Evolutionary conservation across 2,797 vertebrate genomes (phyloP).

Genomic region (Sebastolobus alascanus): DNA sequence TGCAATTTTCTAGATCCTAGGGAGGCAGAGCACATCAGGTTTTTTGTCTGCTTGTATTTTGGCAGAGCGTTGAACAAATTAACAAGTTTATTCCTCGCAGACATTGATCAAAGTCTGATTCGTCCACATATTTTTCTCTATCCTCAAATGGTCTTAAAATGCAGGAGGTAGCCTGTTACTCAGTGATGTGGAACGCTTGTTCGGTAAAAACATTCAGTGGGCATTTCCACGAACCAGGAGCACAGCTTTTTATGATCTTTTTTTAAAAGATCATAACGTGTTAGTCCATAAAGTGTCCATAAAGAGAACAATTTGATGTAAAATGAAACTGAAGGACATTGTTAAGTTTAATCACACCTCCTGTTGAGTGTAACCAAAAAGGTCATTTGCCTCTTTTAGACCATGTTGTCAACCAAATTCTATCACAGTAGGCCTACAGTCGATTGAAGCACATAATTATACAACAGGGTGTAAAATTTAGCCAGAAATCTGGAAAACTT

Average conservation of each 20-base stretch:
- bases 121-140: not conserved
- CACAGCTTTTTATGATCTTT: not conserved
- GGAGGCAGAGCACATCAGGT: not conserved
- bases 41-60: constrained; percentile 6
- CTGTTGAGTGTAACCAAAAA: constrained; percentile 28
- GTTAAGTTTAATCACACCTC: constrained; percentile 36
- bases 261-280: not conserved
- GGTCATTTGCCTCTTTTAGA: constrained; percentile 18
- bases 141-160: constrained; percentile 32
- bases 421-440: not conserved
- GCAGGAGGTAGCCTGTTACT: constrained; percentile 25
- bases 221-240: constrained; percentile 22
- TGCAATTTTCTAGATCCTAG: not conserved
- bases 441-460: constrained; percentile 8
- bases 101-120: constrained; percentile 20
- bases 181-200: constrained; percentile 31
- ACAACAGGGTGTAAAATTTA: not conserved
- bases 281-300: not conserved
- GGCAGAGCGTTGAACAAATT: not conserved
- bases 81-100: constrained; percentile 27
- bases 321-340: constrained; percentile 32
- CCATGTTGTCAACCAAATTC: constrained; percentile 26
- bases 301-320: constrained; percentile 15
- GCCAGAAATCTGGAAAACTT: not conserved
- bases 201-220: constrained; percentile 22